Evolutionary conservation across 1,140 invertebrate species (phyloP).

Genomic region (Nilaparvata lugens): DNA sequence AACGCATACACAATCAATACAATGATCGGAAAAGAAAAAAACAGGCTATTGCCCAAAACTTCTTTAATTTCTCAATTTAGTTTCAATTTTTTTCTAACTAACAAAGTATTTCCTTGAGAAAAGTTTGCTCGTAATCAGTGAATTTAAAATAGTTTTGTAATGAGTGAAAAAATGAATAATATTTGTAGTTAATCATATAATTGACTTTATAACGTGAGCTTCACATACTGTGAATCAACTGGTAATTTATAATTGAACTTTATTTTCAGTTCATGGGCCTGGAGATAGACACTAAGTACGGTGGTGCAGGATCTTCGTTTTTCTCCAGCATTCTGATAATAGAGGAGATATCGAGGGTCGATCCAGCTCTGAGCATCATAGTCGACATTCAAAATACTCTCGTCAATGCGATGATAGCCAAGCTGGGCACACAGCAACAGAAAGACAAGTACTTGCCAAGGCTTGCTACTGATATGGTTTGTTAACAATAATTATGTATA

Average conservation of each 20-base stretch:
- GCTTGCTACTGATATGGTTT: conserved; percentile 64
- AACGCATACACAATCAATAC: too few relatives aligned
- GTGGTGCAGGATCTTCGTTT: conserved; percentile 81
- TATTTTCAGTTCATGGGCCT: conserved; percentile 69
- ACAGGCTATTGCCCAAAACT: too few relatives aligned
- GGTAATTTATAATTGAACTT: not conserved
- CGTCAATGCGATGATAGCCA: conserved; percentile 77
- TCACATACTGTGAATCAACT: not conserved
- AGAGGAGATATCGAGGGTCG: conserved; percentile 90
- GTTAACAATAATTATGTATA: conserved; percentile 15
- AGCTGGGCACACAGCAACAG: conserved; percentile 72
- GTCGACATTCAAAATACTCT: conserved; percentile 94
- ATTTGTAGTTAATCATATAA: too few relatives aligned
- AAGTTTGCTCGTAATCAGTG: not conserved
- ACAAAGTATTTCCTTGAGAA: not conserved
- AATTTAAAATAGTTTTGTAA: not conserved
- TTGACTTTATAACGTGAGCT: not conserved
- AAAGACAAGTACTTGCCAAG: conserved; percentile 80
- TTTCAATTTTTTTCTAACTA: not conserved
- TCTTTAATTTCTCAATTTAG: not conserved
- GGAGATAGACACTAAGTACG: conserved; percentile 79
- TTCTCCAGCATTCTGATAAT: conserved; percentile 81
- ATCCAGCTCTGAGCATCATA: conserved; percentile 76
- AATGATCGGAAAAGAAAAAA: too few relatives aligned
- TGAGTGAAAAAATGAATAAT: not conserved